Evolutionary conservation across 2,888 invertebrate genomes (phyloP), one percentile per base, ranked within the genome.

Genomic region (Synergus umbraculus): DNA sequence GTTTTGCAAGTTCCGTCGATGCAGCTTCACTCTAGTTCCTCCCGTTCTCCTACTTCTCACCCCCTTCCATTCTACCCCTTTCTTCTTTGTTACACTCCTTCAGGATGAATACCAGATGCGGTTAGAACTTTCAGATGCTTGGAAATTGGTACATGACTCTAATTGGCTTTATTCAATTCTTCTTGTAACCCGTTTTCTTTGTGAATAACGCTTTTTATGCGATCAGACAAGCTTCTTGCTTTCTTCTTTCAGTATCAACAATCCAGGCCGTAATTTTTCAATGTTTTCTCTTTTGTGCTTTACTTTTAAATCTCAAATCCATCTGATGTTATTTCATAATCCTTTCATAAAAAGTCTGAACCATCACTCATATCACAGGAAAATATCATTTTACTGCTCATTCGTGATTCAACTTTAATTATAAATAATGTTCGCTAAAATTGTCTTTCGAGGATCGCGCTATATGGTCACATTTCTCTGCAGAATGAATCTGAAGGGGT

Each of bases 81-180:
- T 83, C 82, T 86, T 86, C 85, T 86, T 87, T 85, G 86, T 87
- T 86, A 87, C 83, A 81, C 83, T 85, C 86, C 78, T 82, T 84
- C 83, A 29, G 85, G 86, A 86, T 87, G 86, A 87, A 87, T 87
- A 87, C 85, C 85, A 86, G 87, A 87, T 87, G 86, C 85, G 85
- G 85, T 86, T 85, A 84, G 83, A 87, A 87, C 83, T 87, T 86
- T 86, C 82, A 80, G 85, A 82, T 85, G 81, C 86, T 78, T 81
- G 46, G 44, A 64, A n/a, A 49, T 64, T 49, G 83, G 87, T 86
- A 84, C 84, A 81, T 77, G 86, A 86, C 86, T 86, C 86, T 86
- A 87, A 86, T 86, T 87, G 49, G 85, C 86, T 87, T 87, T 86
- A 85, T 86, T 86, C 86, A 83, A 85, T 85, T 86, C 79, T 85